phyloP scores from a whole-genome alignment of 1,140 invertebrate genomes.

The Bicyclus anynana region DNA sequence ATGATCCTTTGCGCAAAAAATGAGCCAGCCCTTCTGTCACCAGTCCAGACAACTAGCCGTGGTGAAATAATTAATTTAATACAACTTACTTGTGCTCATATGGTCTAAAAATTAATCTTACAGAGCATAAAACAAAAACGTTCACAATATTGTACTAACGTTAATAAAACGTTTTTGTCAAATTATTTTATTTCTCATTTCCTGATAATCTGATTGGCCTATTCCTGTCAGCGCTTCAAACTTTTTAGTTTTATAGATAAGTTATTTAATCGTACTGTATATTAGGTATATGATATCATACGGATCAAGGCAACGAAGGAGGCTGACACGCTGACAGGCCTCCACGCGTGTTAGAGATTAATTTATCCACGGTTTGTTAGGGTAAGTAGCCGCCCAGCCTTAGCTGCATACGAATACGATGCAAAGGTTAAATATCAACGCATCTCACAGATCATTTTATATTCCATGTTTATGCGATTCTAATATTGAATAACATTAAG shows the following conservation, averaged over 20 bases:
- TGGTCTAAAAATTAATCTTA: too few relatives aligned
- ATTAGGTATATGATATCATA: background rate
- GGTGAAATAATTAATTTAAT: too few relatives aligned
- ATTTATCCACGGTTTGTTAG: constrained; percentile 33
- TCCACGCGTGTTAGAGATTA: constrained; percentile 30
- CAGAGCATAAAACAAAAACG: too few relatives aligned
- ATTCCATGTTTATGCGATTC: background rate
- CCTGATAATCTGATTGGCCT: too few relatives aligned
- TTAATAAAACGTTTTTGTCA: too few relatives aligned
- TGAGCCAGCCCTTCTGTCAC: too few relatives aligned
- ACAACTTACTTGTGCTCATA: too few relatives aligned
- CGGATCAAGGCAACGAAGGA: constrained; percentile 14
- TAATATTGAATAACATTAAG: background rate
- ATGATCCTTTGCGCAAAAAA: too few relatives aligned
- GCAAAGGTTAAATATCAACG: constrained; percentile 14
- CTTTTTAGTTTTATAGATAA: background rate
- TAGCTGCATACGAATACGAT: constrained; percentile 8
- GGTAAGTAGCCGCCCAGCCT: constrained; percentile 25
- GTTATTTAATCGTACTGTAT: background rate
- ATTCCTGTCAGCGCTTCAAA: too few relatives aligned
- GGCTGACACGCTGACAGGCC: constrained; percentile 27
- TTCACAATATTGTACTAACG: too few relatives aligned
- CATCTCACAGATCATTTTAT: background rate
- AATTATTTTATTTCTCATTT: too few relatives aligned
- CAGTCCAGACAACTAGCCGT: too few relatives aligned